Evolutionary conservation across 2,113 vertebrate species (phyloP).

Genomic region (Seriola aureovittata): DNA sequence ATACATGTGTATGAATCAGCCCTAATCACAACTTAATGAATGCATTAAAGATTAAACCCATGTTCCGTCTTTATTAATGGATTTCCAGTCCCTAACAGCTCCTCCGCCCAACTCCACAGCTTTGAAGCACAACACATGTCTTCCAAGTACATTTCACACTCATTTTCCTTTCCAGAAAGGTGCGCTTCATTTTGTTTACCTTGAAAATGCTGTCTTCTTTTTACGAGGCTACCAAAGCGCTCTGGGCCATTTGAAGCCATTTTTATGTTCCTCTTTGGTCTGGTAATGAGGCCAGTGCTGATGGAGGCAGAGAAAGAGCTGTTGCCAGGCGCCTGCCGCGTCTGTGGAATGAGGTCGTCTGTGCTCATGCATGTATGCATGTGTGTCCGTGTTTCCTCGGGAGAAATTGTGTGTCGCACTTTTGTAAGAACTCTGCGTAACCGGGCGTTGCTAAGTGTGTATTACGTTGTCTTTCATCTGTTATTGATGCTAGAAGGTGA

Average conservation of each 20-base stretch:
- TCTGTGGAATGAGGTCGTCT: not conserved
- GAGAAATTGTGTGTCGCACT: too few species aligned
- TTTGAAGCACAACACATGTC: too few species aligned
- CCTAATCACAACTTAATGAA: too few species aligned
- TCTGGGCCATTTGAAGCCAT: conserved; percentile 10
- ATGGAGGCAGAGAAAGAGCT: not conserved
- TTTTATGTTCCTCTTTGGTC: conserved; percentile 40
- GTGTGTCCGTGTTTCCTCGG: not conserved
- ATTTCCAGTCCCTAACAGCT: too few species aligned
- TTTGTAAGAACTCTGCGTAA: not conserved
- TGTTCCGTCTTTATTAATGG: too few species aligned
- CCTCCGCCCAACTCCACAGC: not conserved
- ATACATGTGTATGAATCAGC: too few species aligned
- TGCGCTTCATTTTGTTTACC: conserved; percentile 45
- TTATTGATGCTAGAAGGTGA: not conserved
- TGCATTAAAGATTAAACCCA: too few species aligned
- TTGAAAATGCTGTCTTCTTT: conserved; percentile 25
- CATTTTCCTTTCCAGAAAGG: not conserved
- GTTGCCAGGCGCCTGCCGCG: conserved; percentile 25
- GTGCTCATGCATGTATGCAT: not conserved
- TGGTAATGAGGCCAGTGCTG: conserved; percentile 46
- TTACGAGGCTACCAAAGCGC: conserved; percentile 20
- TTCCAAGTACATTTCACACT: too few species aligned
- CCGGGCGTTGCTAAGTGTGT: too few species aligned
- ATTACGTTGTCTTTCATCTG: conserved; percentile 11